Evolutionary conservation across 2,797 vertebrate species (phyloP).

Genomic region (Halcyon chelicuti): DNA sequence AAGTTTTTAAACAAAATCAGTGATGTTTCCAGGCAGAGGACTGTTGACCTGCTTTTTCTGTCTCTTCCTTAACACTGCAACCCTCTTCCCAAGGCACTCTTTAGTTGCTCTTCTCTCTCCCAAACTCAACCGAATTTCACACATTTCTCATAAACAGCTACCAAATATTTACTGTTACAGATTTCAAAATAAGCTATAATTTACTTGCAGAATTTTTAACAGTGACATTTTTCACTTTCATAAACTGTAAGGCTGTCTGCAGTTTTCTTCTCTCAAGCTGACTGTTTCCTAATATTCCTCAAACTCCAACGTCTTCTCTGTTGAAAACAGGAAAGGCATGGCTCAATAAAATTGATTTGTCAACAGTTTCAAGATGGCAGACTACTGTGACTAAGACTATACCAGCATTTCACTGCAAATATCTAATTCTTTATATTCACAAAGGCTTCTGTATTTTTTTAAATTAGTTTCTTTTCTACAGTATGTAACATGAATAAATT

Average conservation of each 20-base stretch:
- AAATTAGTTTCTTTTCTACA: neutral
- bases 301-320: conserved; percentile 34
- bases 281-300: conserved; percentile 39
- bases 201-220: conserved; percentile 3
- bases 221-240: neutral
- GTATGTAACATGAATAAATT: neutral
- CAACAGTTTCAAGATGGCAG: neutral
- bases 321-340: conserved; percentile 49
- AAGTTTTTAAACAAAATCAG: neutral
- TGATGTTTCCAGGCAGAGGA: neutral
- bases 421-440: neutral
- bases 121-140: neutral
- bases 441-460: neutral
- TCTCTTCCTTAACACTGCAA: neutral
- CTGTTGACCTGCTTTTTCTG: neutral
- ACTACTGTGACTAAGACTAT: neutral
- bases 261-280: conserved; percentile 58
- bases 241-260: conserved; percentile 38
- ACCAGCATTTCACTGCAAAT: neutral
- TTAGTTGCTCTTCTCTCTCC: neutral
- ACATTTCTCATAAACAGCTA: neutral
- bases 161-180: neutral
- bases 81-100: neutral
- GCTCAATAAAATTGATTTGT: neutral
- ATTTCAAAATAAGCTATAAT: neutral